Evolutionary conservation across 1,140 invertebrate species (phyloP).

Genomic region (Coenobita brevimanus): DNA sequence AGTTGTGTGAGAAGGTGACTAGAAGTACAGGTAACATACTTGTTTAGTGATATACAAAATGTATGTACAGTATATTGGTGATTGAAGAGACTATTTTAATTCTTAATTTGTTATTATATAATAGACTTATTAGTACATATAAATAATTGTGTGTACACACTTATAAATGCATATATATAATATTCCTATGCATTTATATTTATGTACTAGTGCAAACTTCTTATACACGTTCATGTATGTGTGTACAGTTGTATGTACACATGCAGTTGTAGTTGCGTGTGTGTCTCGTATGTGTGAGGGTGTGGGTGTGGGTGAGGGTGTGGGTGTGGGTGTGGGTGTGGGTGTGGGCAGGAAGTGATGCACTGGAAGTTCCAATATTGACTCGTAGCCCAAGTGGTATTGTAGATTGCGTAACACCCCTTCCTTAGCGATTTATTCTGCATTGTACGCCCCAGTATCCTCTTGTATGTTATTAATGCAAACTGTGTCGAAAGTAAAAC

Average conservation of each 20-base stretch:
- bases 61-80: conserved; percentile 15
- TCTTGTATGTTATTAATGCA: no score
- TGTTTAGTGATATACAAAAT: conserved; percentile 34
- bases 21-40: neutral
- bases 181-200: conserved; percentile 27
- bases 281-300: no score
- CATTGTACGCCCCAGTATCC: no score
- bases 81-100: conserved; percentile 2
- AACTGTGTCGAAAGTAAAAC: no score
- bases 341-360: no score
- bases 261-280: conserved; percentile 9
- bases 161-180: conserved; percentile 10
- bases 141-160: neutral
- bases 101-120: conserved; percentile 4
- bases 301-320: no score
- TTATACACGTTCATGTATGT: conserved; percentile 38
- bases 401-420: no score
- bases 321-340: no score
- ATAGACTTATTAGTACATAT: neutral
- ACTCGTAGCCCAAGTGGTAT: no score
- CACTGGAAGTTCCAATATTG: no score
- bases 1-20: neutral
- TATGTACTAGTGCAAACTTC: neutral
- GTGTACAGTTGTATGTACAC: neutral
- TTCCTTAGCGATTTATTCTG: no score